Evolutionary conservation across 1,140 invertebrate species (phyloP), one percentile per base, ranked within the genome.

Genomic region (Saccostrea cuccullata): DNA sequence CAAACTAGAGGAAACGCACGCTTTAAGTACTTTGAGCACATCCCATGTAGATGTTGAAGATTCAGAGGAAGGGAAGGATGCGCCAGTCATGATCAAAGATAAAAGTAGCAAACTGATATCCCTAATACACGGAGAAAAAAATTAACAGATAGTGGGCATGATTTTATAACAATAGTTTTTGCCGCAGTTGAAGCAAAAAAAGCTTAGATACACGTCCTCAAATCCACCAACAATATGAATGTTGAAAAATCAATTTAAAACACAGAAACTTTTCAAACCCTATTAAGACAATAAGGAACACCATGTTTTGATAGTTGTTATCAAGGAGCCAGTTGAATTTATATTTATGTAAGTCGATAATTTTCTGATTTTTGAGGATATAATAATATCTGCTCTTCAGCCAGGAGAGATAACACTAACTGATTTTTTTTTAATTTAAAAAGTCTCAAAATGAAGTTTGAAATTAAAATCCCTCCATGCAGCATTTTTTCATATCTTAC

Each of bases 81-180:
- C 90, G 73, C 95, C 95, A 95, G 55, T 95, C 90, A 86, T 94
- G 91, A 13, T 88, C 55, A 94, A 97, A 97, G 2, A 97, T 96
- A 2, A 97, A 94, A 90, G 96, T 97, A 17, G 97, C 97, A 91
- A 97, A 97, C 15, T 96, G 96, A 86, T 96, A 96, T 1, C 97
- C 97, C 58, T 97, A 95, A 88, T 96, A 95, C 85, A 97, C 95
- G 0, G 97, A 97, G 77, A 96, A 94, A 40, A 94, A 1, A 97
- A 96, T 0, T 96, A 97, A 9, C 96, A 95, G n/a, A 97, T 87
- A 23, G 97, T 95, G 0, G 97, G 96, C 20, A 97, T 95, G 56
- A 97, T 92, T 1, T 96, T 96, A 95, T 97, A 97, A 92, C 97
- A 97, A 91, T 96, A 96, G 91, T 96, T 96, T 84, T 96, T 96